These are phyloP conservation scores for Cremastinae sp. DNA, from an alignment of 2,888 invertebrate genomes.

Conservation along the genomic window DNA sequence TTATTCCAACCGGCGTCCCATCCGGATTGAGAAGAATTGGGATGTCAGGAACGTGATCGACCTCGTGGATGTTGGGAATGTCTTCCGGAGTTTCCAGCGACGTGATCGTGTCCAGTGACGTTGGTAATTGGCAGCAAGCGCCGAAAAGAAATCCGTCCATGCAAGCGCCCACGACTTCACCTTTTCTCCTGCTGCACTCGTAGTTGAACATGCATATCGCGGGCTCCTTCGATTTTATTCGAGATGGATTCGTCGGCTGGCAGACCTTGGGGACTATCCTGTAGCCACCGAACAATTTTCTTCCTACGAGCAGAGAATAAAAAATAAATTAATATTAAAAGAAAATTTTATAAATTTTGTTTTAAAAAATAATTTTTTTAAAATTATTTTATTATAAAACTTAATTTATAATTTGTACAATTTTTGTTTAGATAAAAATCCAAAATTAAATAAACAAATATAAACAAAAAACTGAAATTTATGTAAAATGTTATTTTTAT, in stretches of 20 bases:
- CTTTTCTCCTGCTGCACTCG: conserved; percentile 89
- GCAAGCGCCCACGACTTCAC: conserved; percentile 93
- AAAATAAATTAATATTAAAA: conserved; percentile 17
- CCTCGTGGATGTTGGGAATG: conserved; percentile 70
- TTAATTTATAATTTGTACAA: too few relatives aligned
- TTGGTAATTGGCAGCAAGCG: conserved; percentile 91
- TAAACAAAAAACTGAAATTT: too few relatives aligned
- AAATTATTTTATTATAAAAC: too few relatives aligned
- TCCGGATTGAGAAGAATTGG: conserved; percentile 76
- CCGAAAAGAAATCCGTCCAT: conserved; percentile 97
- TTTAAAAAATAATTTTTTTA: too few relatives aligned
- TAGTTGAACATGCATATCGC: conserved; percentile 97
- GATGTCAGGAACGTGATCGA: conserved; percentile 77
- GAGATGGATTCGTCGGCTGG: conserved; percentile 85
- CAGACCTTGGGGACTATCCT: conserved; percentile 91
- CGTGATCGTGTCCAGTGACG: conserved; percentile 73
- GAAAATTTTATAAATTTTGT: not conserved
- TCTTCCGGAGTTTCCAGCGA: conserved; percentile 63
- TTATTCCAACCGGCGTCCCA: conserved; percentile 73
- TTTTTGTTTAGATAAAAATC: too few relatives aligned
- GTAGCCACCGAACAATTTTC: conserved; percentile 92
- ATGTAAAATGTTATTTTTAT: too few relatives aligned
- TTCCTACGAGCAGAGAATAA: conserved; percentile 66
- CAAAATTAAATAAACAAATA: too few relatives aligned
- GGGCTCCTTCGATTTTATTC: conserved; percentile 84